Conservation (phyloP, 2,797 vertebrate genomes). For the Gymnothorax javanicus region DNA sequence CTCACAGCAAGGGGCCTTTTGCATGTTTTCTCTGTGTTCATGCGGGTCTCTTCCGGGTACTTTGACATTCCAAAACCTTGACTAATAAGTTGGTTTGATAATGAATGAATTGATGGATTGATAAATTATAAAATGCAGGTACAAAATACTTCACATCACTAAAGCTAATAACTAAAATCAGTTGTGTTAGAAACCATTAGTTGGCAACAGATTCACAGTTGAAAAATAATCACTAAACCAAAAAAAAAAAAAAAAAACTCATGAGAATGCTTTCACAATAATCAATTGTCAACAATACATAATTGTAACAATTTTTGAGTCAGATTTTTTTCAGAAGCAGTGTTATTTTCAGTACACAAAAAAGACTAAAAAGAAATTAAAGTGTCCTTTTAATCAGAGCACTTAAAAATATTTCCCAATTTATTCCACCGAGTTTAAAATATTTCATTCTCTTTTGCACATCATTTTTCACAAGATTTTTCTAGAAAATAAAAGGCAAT, state of each 20-base stretch:
- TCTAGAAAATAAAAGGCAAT: constrained; percentile 37
- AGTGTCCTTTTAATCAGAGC: not conserved
- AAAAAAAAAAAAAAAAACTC: not conserved
- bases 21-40: too few relatives aligned
- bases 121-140: not conserved
- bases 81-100: too few relatives aligned
- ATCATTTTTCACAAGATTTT: constrained; percentile 34
- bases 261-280: not conserved
- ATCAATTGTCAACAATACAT: too few relatives aligned
- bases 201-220: too few relatives aligned
- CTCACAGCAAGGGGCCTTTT: too few relatives aligned
- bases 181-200: not conserved
- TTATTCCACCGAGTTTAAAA: not conserved
- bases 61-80: too few relatives aligned
- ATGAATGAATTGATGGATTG: too few relatives aligned
- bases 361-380: not conserved
- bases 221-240: not conserved
- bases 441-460: not conserved
- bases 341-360: not conserved
- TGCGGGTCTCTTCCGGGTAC: too few relatives aligned
- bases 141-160: not conserved
- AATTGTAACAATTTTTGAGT: not conserved
- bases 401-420: not conserved
- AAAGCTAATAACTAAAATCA: not conserved
- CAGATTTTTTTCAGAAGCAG: not conserved